A percentile compares a stretch with the other conserved stretches of the same genome.
These are phyloP conservation scores for Scolopax mira DNA, from an alignment of 2,113 vertebrate species.

Conservation along the genomic window DNA sequence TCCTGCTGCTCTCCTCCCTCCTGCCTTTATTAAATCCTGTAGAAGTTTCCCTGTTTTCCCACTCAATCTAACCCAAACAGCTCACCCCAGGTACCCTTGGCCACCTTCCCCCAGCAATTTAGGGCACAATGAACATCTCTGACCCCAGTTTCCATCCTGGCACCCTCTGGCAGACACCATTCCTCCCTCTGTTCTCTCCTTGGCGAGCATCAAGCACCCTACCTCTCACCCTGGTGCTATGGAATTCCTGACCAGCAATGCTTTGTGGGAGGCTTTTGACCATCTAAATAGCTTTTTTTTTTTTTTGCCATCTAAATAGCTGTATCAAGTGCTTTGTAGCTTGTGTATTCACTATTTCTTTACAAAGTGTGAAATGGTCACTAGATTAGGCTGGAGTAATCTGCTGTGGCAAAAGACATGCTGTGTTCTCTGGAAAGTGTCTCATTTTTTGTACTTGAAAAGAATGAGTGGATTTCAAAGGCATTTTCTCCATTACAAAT, in stretches of 20 bases:
- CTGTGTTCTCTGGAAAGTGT: not conserved
- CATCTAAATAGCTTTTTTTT: not conserved
- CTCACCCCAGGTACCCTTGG: not conserved
- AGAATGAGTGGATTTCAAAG: not conserved
- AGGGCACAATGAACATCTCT: not conserved
- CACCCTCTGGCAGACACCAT: not conserved
- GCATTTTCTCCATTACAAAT: not conserved
- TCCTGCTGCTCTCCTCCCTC: not conserved
- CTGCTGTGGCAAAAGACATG: not conserved
- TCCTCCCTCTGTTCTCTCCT: not conserved
- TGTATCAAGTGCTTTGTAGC: not conserved
- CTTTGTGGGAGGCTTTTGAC: not conserved
- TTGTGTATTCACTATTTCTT: not conserved
- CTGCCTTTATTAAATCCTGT: not conserved
- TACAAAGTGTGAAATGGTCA: not conserved
- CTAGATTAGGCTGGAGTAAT: not conserved
- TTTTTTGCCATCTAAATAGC: not conserved
- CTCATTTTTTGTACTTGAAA: not conserved
- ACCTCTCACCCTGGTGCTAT: not conserved
- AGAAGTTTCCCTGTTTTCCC: not conserved
- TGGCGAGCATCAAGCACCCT: fast-evolving
- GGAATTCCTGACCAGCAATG: not conserved
- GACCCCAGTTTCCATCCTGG: fast-evolving
- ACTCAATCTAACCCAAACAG: fast-evolving
- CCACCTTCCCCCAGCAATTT: fast-evolving